Conservation (phyloP, 2,113 vertebrate species). For the Mus spicilegus region DNA sequence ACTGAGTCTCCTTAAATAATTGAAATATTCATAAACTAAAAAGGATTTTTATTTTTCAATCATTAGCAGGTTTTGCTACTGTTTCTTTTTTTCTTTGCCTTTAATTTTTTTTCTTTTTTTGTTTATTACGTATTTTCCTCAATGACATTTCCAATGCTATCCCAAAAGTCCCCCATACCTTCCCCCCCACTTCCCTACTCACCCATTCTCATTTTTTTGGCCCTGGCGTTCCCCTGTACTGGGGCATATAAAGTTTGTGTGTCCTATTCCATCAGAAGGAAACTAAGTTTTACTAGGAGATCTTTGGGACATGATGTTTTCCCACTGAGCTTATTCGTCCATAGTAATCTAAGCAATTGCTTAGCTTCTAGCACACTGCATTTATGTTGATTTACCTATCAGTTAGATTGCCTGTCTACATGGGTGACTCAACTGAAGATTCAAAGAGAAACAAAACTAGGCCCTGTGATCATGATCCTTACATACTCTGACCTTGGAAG, state of each 20-base stretch:
- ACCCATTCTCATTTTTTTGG: no score
- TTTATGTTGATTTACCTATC: not conserved
- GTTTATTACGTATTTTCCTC: no score
- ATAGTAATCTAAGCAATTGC: not conserved
- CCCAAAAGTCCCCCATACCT: no score
- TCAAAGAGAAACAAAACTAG: not conserved
- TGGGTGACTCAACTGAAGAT: not conserved
- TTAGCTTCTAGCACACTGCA: not conserved
- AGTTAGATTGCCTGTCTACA: not conserved
- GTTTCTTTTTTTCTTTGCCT: no score
- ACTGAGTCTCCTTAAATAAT: not conserved
- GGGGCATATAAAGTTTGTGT: no score
- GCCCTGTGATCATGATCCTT: not conserved
- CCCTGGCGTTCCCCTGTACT: no score
- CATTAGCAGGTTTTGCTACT: not conserved
- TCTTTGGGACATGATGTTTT: not conserved
- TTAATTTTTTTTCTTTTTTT: no score
- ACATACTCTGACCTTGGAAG: not conserved
- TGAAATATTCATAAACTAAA: not conserved
- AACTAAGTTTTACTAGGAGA: not conserved
- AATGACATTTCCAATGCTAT: no score
- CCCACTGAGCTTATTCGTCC: not conserved
- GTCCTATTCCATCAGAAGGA: conserved; percentile 2
- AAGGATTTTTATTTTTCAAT: not conserved
- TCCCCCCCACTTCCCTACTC: no score